phyloP scores from a whole-genome alignment of 2,888 invertebrate genomes.

The Drosophila tripunctata region DNA sequence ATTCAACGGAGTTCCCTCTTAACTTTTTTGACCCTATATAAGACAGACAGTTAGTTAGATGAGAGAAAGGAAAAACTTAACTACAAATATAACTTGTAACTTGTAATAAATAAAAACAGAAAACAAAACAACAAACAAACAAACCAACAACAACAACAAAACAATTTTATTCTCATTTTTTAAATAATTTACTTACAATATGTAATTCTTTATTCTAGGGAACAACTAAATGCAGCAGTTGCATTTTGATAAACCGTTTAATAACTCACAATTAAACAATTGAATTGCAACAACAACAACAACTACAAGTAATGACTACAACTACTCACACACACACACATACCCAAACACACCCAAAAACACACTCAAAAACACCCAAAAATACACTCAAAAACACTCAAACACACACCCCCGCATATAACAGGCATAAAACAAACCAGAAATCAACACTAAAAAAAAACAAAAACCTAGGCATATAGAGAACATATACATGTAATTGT shows the following conservation, averaged over 20 bases:
- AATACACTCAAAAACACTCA: constrained; percentile 12
- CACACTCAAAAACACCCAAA: constrained; percentile 11
- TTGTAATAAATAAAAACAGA: constrained; percentile 35
- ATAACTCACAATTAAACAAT: constrained; percentile 30
- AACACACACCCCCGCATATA: constrained; percentile 5
- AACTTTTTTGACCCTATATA: not conserved
- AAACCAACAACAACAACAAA: too few relatives aligned
- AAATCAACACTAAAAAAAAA: too few relatives aligned
- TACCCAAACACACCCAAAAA: constrained; percentile 4
- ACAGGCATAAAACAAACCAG: too few relatives aligned
- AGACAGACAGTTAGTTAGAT: too few relatives aligned
- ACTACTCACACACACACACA: constrained; percentile 6
- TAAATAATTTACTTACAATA: constrained; percentile 31
- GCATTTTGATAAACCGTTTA: constrained; percentile 47
- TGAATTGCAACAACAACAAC: constrained; percentile 15
- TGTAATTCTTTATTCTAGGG: constrained; percentile 50
- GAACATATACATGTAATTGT: constrained; percentile 40
- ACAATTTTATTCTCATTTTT: constrained; percentile 31
- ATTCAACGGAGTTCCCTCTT: not conserved
- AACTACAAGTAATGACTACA: constrained; percentile 8
- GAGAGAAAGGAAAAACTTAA: constrained; percentile 13
- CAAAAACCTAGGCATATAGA: constrained; percentile 22
- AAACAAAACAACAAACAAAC: too few relatives aligned
- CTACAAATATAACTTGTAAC: constrained; percentile 42
- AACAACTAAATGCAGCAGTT: constrained; percentile 40